A percentile compares a stretch with the other conserved stretches of the same genome.
These are phyloP conservation scores for Misgurnus mizolepis DNA, from an alignment of 2,113 vertebrate species.

Conservation along the genomic window DNA sequence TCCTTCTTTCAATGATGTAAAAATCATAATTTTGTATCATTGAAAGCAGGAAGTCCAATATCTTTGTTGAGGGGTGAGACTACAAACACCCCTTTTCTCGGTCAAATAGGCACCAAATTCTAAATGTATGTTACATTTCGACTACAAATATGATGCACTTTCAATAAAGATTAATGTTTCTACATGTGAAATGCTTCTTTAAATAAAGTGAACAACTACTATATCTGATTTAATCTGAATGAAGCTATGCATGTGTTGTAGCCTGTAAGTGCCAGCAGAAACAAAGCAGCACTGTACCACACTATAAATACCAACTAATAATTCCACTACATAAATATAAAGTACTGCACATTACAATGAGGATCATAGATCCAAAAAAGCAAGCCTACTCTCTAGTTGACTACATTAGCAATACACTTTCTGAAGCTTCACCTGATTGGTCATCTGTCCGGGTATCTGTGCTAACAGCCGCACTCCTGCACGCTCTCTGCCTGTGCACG, in stretches of 20 bases:
- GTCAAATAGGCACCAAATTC: no score
- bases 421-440: conserved; percentile 50
- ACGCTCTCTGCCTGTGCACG: conserved; percentile 79
- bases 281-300: neutral
- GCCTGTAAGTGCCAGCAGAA: conserved; percentile 14
- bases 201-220: conserved; percentile 25
- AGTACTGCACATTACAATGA: neutral
- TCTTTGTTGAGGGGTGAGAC: no score
- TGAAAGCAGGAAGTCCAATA: no score
- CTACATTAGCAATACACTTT: neutral
- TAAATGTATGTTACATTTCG: no score
- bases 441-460: neutral
- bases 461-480: conserved; percentile 88
- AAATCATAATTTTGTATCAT: no score
- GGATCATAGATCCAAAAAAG: neutral
- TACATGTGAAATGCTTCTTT: neutral
- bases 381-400: neutral
- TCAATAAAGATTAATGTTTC: no score
- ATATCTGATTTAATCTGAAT: conserved; percentile 30
- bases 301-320: neutral
- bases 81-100: no score
- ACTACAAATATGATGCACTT: no score
- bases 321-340: neutral
- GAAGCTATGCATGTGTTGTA: neutral
- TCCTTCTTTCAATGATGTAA: no score